Percentiles rank a stretch among this genome's conserved stretches.
phyloP scores from a whole-genome alignment of 1,140 invertebrate genomes.

The Tetramorium simillimum region DNA sequence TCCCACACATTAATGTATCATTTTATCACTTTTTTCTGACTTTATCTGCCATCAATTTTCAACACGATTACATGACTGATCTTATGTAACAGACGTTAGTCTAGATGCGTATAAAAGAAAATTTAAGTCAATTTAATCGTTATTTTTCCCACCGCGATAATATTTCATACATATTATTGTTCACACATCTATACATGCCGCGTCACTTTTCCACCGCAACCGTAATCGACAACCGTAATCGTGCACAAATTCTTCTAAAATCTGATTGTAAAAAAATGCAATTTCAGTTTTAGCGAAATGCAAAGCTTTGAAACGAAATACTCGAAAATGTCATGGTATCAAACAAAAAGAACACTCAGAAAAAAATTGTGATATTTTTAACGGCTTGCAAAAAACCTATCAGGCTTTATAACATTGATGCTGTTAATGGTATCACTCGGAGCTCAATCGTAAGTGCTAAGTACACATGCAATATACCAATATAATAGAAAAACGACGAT shows the following conservation, averaged over 20 bases:
- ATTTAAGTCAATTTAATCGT: not conserved
- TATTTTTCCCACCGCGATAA: not conserved
- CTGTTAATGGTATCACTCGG: not conserved
- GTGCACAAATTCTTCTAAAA: not conserved
- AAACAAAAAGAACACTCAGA: not conserved
- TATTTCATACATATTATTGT: not conserved
- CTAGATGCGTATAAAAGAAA: not conserved
- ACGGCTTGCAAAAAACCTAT: slow-evolving; percentile 3
- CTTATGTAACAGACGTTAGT: not conserved
- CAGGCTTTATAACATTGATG: slow-evolving; percentile 1
- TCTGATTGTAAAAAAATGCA: not conserved
- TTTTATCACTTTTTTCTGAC: not conserved
- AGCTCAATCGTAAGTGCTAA: slow-evolving; percentile 13
- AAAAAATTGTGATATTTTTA: slow-evolving; percentile 37
- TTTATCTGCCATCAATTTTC: too few species aligned
- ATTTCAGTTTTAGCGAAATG: slow-evolving; percentile 18
- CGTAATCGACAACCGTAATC: not conserved
- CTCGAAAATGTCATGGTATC: not conserved
- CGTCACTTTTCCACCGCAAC: not conserved
- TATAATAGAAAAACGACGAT: not conserved
- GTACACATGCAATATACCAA: not conserved
- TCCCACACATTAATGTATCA: slow-evolving; percentile 6
- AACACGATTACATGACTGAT: not conserved
- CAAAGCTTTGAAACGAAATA: slow-evolving; percentile 38
- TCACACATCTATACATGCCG: not conserved